Conservation (phyloP, 2,888 invertebrate genomes). For the Platycheirus rosarum region DNA sequence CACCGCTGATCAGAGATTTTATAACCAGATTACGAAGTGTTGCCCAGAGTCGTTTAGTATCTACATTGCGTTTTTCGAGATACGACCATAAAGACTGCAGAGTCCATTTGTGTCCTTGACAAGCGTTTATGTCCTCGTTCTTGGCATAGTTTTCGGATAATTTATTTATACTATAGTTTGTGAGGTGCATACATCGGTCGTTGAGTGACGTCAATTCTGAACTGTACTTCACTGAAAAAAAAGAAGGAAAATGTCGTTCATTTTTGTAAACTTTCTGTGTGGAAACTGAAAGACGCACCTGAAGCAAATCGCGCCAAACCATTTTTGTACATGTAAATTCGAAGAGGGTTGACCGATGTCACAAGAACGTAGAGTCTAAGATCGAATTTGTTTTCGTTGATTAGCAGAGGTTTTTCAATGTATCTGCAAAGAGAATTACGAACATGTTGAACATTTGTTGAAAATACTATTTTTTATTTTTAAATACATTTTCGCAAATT, state of each 20-base stretch:
- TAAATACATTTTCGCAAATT: no score
- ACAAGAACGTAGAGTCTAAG: constrained; percentile 97
- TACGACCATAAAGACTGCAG: constrained; percentile 86
- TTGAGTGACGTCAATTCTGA: constrained; percentile 89
- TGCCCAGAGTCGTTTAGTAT: constrained; percentile 91
- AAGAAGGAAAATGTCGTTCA: no score
- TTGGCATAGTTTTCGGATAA: constrained; percentile 92
- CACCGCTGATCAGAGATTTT: constrained; percentile 95
- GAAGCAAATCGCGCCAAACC: constrained; percentile 98
- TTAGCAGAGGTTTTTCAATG: constrained; percentile 91
- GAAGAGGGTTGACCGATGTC: constrained; percentile 96
- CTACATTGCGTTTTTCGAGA: constrained; percentile 86
- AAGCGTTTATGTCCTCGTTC: constrained; percentile 94
- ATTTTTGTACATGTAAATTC: constrained; percentile 97
- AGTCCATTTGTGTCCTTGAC: constrained; percentile 98
- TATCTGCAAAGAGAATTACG: constrained; percentile 83
- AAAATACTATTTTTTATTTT: no score
- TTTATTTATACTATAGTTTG: constrained; percentile 96
- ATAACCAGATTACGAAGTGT: constrained; percentile 94
- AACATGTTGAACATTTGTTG: no score
- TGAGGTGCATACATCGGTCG: constrained; percentile 95
- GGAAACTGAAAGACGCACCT: constrained; percentile 82
- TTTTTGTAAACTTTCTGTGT: background rate
- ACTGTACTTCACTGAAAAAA: constrained; percentile 94
- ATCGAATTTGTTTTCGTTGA: constrained; percentile 98